Conservation (phyloP, 2,113 vertebrate genomes). For the Genyomyrus donnyi region DNA sequence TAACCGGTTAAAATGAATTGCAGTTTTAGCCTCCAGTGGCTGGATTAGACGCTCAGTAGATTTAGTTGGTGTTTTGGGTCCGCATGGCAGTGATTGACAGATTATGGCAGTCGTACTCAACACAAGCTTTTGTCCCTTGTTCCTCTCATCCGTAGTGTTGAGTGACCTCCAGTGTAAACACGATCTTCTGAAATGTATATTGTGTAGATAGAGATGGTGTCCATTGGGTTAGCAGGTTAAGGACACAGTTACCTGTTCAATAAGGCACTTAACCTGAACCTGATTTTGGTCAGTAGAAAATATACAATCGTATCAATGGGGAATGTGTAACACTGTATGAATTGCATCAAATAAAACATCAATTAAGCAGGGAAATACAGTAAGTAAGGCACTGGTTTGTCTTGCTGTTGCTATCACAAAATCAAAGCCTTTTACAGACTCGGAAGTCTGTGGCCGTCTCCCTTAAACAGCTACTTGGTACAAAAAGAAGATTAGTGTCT, state of each 20-base stretch:
- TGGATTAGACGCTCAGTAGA: background rate
- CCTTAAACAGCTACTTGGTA: background rate
- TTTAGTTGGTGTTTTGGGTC: background rate
- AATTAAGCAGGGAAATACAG: background rate
- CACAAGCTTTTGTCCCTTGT: background rate
- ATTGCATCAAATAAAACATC: background rate
- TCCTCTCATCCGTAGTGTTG: background rate
- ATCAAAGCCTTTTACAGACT: background rate
- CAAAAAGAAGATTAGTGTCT: background rate
- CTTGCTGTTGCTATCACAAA: background rate
- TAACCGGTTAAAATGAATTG: background rate
- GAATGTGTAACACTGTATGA: background rate
- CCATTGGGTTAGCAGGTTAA: background rate
- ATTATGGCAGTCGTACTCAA: background rate
- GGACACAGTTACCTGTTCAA: background rate
- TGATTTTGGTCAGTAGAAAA: background rate
- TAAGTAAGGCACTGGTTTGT: background rate
- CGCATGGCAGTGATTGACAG: background rate
- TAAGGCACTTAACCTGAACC: background rate
- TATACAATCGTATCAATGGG: background rate
- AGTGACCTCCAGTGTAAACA: background rate
- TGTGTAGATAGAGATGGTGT: background rate
- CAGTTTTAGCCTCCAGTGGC: background rate
- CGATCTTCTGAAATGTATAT: background rate
- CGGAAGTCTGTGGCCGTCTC: background rate